Evolutionary conservation across 2,888 invertebrate genomes (phyloP), one percentile per base, ranked within the genome.

Genomic region (Muschampia plurimacula): DNA sequence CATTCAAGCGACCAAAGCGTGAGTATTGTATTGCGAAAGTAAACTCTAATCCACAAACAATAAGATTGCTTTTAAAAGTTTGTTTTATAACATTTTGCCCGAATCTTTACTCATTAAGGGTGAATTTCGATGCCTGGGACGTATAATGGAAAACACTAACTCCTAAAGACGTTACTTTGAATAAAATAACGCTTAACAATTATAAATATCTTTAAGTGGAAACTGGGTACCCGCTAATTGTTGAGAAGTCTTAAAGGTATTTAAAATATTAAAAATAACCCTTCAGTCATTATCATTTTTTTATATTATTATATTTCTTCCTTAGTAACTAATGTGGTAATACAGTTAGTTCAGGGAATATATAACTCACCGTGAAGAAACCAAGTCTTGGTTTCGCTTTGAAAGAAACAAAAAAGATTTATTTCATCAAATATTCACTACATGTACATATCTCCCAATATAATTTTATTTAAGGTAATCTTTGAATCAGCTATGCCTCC

Each of bases 161-260:
- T 73, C 66, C 71, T 39, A 75, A 69, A 69, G 15, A 22, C n/a
- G 13, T 8, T 76, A 78, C 70, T 74, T 77, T 67, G 71, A 69
- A 74, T 67, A 73, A 72, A 69, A 69, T 69, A 55, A 69, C 41
- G 44, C 63, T 64, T 73, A 72, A 75, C 73, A 79, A 77, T 78
- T 76, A 78, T 77, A 75, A 76, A 77, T 76, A 74, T 77, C 73
- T 74, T 68, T 39, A 77, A 80, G 76, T 77, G 76, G 75, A 72
- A 73, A 74, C 76, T 74, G 52, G 74, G 74, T 60, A 49, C 62
- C 68, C 66, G 72, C 67, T 77, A 74, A 75, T 75, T 75, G 67
- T 73, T 75, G 74, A 76, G 70, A 73, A 75, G 69, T 74, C 73
- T 67, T 49, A 49, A 49, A n/a, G 49, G 57, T 72, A 72, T 67